Base-by-base conservation (phyloP, 2,888 invertebrate genomes). In the Eilema depressum region DNA sequence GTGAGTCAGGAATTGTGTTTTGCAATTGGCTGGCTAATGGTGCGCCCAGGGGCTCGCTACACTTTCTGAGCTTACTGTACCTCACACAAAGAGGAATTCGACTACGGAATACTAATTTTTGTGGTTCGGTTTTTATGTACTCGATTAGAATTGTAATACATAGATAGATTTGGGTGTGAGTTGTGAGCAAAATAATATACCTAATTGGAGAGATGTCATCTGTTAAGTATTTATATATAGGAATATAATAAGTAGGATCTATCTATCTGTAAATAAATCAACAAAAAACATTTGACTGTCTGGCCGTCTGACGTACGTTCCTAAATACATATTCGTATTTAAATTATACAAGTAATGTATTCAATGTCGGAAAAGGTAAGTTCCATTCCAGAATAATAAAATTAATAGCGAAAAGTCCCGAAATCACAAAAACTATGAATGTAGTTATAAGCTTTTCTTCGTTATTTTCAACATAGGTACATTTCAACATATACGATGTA, bases 21-120 rank as follows among this genome's bases (percentile, higher is more conserved):
- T 83, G 83, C 75, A 81, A 84, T 83, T 83, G 80, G 76, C 80
- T 78, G 80, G 77, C 68, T 84, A 85, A 87, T 86, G 80, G 83
- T 73, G 72, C 78, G 73, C 67, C 59, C 63, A 68, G 75, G 75
- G 75, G 66, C 60, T 64, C 69, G 72, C 80, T 75, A 77, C 78
- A 77, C 83, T 83, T 78, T 63, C 71, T 64, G 61, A 63, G 72
- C 72, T 76, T 76, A 77, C 73, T 76, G 76, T 76, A 83, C 84
- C 81, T 80, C 70, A 71, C 65, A 61, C 85, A 84, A 83, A 79
- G 79, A 80, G 77, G 83, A 75, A 85, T 82, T 83, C 75, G 71
- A 71, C 63, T 57, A 57, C 69, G 64, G 79, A 77, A 82, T 82
- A 80, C 77, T 75, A 77, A 83, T 80, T 67, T 66, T 30, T 62